Percentiles rank a stretch among this genome's conserved stretches.
These are phyloP conservation scores for Ethmia dodecea DNA, from an alignment of 2,888 invertebrate genomes.

Conservation along the genomic window DNA sequence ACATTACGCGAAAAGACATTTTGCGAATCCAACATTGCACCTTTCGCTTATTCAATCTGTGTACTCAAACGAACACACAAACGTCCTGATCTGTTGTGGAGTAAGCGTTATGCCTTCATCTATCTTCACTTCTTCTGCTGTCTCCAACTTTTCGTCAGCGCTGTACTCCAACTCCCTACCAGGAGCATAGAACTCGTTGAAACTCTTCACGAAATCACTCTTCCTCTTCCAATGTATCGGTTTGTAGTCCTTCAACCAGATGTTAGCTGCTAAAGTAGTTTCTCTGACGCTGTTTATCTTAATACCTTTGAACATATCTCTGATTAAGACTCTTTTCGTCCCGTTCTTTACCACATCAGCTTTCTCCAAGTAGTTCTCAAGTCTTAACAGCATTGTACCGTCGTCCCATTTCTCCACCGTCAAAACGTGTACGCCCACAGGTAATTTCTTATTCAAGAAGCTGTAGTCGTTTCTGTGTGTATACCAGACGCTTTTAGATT, in stretches of 20 bases:
- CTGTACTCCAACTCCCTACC: constrained; percentile 20
- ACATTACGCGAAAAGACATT: too few species aligned
- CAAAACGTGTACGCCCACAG: constrained; percentile 84
- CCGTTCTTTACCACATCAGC: constrained; percentile 75
- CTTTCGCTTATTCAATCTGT: too few species aligned
- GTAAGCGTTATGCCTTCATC: constrained; percentile 61
- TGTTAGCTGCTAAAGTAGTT: constrained; percentile 82
- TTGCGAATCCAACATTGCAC: too few species aligned
- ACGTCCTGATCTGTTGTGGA: constrained; percentile 87
- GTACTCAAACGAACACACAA: constrained; percentile 57
- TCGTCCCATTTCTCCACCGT: constrained; percentile 87
- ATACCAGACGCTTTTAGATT: constrained; percentile 50
- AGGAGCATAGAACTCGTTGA: constrained; percentile 38
- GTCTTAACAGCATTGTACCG: constrained; percentile 79
- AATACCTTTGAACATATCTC: constrained; percentile 77
- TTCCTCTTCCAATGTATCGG: constrained; percentile 69
- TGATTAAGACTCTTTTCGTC: constrained; percentile 70
- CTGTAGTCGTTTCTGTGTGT: constrained; percentile 39
- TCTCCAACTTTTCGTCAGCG: constrained; percentile 16
- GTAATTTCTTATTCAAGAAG: constrained; percentile 75
- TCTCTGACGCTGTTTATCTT: constrained; percentile 74
- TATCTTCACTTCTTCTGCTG: constrained; percentile 25
- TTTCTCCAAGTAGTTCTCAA: constrained; percentile 87
- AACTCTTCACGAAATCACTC: constrained; percentile 36
- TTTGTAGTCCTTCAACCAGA: constrained; percentile 74